These are phyloP conservation scores for Agrilus biguttatus DNA, from an alignment of 2,888 invertebrate genomes.

Conservation along the genomic window DNA sequence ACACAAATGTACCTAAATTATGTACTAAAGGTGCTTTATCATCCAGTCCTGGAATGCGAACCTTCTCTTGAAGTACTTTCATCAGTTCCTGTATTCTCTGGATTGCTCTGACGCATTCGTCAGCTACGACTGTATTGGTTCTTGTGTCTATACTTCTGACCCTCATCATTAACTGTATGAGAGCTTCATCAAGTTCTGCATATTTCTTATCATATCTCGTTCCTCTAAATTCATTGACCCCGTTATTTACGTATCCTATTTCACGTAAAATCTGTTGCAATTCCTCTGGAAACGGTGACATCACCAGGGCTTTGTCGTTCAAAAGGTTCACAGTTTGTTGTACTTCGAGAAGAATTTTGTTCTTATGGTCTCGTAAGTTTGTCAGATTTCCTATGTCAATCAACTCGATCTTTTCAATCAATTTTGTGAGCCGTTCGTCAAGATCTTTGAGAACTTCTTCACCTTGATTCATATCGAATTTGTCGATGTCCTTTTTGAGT, in stretches of 20 bases:
- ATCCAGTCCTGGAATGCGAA: neutral
- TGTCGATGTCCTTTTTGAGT: constrained; percentile 15
- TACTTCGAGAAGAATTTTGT: constrained; percentile 2
- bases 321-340: neutral
- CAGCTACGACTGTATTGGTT: neutral
- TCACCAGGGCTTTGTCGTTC: neutral
- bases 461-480: constrained; percentile 10
- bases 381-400: constrained; percentile 3
- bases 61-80: constrained; percentile 2
- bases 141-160: constrained; percentile 4
- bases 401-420: neutral
- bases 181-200: constrained; percentile 7
- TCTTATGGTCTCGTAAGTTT: constrained; percentile 3
- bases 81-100: neutral
- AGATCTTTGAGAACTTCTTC: constrained; percentile 1
- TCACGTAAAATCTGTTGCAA: constrained; percentile 1
- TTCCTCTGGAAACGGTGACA: neutral
- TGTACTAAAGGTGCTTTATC: no score
- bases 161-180: constrained; percentile 6
- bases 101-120: neutral
- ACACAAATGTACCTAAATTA: no score
- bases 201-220: constrained; percentile 6
- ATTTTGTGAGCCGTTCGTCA: neutral
- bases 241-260: neutral
- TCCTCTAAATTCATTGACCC: constrained; percentile 3